Conservation (phyloP, 2,797 vertebrate genomes). For the Myotis myotis region DNA sequence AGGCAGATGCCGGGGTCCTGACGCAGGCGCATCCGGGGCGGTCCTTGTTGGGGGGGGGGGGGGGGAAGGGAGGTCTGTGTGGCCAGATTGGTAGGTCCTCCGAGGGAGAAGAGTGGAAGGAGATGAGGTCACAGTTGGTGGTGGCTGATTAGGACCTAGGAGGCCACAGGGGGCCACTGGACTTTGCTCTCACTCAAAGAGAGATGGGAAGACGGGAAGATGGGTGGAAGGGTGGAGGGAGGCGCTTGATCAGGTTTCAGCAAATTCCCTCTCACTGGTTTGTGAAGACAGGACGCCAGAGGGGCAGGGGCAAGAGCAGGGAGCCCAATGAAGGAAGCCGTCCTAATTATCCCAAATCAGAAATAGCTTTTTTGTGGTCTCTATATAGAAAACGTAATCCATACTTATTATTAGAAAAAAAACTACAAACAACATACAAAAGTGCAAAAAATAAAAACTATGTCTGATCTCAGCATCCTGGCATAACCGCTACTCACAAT, state of each 20-base stretch:
- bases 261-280: background rate
- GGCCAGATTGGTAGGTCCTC: rapidly evolving
- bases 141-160: background rate
- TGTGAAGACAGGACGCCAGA: background rate
- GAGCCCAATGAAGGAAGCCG: background rate
- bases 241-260: background rate
- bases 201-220: background rate
- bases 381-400: background rate
- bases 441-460: background rate
- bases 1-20: background rate
- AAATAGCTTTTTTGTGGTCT: background rate
- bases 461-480: background rate
- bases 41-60: background rate
- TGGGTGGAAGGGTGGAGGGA: background rate
- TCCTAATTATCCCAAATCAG: background rate
- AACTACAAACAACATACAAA: background rate
- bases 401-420: background rate
- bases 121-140: background rate
- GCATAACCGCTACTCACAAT: background rate
- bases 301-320: too few relatives aligned
- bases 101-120: background rate
- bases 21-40: too few relatives aligned
- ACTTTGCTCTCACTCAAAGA: background rate
- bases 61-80: background rate
- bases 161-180: background rate